phyloP scores from a whole-genome alignment of 2,113 vertebrate genomes.

The Callipepla squamata region DNA sequence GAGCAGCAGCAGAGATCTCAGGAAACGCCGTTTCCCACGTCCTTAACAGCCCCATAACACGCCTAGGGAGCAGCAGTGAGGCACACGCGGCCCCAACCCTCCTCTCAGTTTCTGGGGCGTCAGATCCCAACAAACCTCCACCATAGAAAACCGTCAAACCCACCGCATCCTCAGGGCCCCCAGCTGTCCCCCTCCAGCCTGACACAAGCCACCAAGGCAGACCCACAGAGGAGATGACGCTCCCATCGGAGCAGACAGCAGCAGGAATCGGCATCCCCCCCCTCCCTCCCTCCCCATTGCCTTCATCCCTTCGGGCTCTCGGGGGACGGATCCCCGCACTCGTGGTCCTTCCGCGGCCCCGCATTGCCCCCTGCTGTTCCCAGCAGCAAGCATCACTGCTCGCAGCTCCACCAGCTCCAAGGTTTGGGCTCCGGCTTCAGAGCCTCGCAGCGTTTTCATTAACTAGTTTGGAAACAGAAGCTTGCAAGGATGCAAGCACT shows the following conservation, averaged over 20 bases:
- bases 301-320: not conserved
- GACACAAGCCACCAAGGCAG: no score
- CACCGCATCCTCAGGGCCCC: no score
- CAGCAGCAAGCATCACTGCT: not conserved
- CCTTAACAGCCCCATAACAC: not conserved
- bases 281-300: no score
- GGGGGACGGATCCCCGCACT: fast-evolving
- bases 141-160: fast-evolving
- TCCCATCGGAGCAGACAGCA: not conserved
- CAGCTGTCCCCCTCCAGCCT: no score
- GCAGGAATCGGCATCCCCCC: no score
- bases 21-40: not conserved
- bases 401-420: not conserved
- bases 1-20: not conserved
- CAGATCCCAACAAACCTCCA: not conserved
- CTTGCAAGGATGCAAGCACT: not conserved
- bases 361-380: slow-evolving; percentile 76
- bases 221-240: no score
- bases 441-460: not conserved
- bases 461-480: not conserved
- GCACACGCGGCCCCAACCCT: fast-evolving
- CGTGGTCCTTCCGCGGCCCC: not conserved
- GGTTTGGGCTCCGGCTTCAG: not conserved
- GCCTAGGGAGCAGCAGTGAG: fast-evolving
- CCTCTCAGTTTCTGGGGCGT: not conserved